Base-by-base conservation (phyloP, 1,140 invertebrate species). In the Drosophila insularis region DNA sequence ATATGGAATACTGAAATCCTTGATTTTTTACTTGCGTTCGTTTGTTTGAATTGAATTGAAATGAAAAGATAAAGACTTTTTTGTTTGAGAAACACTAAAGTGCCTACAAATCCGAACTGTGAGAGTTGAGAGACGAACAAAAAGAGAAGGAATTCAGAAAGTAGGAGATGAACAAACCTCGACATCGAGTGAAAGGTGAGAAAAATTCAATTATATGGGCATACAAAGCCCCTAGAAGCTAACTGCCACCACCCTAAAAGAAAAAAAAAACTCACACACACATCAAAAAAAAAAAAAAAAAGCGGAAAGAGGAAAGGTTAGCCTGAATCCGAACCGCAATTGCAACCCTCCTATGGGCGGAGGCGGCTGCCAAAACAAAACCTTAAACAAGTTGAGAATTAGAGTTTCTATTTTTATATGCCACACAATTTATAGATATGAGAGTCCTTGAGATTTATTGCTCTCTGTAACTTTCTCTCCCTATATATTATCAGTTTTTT, bases 341-440 rank as follows among this genome's bases (percentile, higher is more conserved):
- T 10, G 59, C 31, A 23, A 17, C 17, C 43, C 43, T 21, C 10
- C 3, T 13, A 8, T 50, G 7, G 7, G 27, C 27, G 27, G 35
- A n/a, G 39, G 54, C 13, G 31, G 40, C 14, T 50, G 43, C 46
- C 32, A 37, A 35, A 55, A 60, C 17, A 61, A 50, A 32, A 62
- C 67, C 58, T 37, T 14, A 54, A 56, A 58, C 59, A 10, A 31
- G 17, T 71, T 69, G 70, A 69, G 46, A 74, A 77, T 62, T 54
- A 84, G 68, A 87, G 82, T 86, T 86, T 86, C 71, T 87, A 86
- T 86, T 86, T 87, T 87, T 86, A 87, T 86, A 86, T 63, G 75
- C 76, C 72, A 58, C 23, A 58, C 68, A 74, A 71, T 61, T 71
- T 79, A 82, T 60, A 80, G 56, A 39, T 50, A 62, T 32, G 73